These are phyloP conservation scores for Saxidomus purpurata DNA, from an alignment of 1,140 invertebrate species.

Conservation along the genomic window DNA sequence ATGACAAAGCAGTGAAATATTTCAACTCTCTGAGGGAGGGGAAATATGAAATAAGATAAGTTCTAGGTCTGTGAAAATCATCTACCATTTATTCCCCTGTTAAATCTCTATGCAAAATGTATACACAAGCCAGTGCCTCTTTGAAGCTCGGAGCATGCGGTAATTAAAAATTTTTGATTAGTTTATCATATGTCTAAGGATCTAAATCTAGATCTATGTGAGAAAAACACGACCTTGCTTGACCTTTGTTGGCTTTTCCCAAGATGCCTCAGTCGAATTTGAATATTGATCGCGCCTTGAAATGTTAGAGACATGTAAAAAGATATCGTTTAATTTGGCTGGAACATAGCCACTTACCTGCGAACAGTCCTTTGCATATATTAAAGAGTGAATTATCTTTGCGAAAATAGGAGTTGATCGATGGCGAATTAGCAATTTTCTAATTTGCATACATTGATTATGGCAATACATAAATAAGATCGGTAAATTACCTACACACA, in stretches of 20 bases:
- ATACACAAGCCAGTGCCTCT: slow-evolving; percentile 60
- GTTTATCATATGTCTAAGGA: slow-evolving; percentile 67
- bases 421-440: slow-evolving; percentile 23
- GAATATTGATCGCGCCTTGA: slow-evolving; percentile 56
- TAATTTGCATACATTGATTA: slow-evolving; percentile 42
- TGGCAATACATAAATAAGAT: no score
- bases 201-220: slow-evolving; percentile 64
- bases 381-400: slow-evolving; percentile 31
- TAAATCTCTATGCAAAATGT: slow-evolving; percentile 67
- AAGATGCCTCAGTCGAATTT: slow-evolving; percentile 56
- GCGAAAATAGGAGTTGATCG: slow-evolving; percentile 40
- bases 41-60: slow-evolving; percentile 61
- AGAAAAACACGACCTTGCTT: slow-evolving; percentile 62
- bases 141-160: slow-evolving; percentile 60
- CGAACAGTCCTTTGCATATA: slow-evolving; percentile 31
- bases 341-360: background rate
- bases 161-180: slow-evolving; percentile 68
- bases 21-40: slow-evolving; percentile 53
- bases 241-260: slow-evolving; percentile 56
- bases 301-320: slow-evolving; percentile 44
- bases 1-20: slow-evolving; percentile 51
- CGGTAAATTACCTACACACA: no score
- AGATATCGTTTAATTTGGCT: slow-evolving; percentile 56
- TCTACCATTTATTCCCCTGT: slow-evolving; percentile 66
- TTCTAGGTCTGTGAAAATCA: slow-evolving; percentile 49